Percentiles rank a stretch among this genome's conserved stretches.
Evolutionary conservation across 2,888 invertebrate genomes (phyloP).

Genomic region (Macaria liturata): DNA sequence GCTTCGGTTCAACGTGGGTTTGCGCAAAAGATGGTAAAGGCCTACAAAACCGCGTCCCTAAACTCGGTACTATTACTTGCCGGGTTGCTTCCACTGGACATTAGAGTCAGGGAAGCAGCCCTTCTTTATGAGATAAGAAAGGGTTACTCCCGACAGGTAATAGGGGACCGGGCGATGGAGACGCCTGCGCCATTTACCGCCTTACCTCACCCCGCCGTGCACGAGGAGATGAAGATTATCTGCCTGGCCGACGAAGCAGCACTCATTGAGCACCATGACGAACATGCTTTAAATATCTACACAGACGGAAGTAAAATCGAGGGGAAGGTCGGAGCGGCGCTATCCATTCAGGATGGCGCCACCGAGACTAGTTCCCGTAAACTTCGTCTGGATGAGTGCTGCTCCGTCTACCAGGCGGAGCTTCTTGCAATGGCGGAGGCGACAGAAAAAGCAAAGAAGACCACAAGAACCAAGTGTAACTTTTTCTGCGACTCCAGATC

Average conservation of each 20-base stretch:
- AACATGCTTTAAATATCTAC: constrained; percentile 5
- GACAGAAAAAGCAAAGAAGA: background rate
- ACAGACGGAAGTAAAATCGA: constrained; percentile 22
- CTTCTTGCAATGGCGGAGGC: background rate
- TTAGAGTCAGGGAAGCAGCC: too few relatives aligned
- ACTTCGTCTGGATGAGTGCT: background rate
- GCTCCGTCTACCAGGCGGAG: constrained; percentile 5
- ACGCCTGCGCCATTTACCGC: background rate
- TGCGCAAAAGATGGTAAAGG: constrained; percentile 19
- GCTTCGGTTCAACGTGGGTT: constrained; percentile 21
- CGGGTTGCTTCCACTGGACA: too few relatives aligned
- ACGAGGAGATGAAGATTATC: constrained; percentile 2
- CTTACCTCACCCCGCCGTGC: constrained; percentile 12
- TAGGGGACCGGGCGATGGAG: too few relatives aligned
- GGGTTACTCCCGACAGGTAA: too few relatives aligned
- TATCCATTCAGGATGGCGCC: background rate
- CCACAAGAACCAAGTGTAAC: too few relatives aligned
- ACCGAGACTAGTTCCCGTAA: background rate
- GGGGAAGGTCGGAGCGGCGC: constrained; percentile 2
- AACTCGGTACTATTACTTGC: constrained; percentile 23
- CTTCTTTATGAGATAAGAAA: constrained; percentile 9
- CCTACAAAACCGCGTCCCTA: constrained; percentile 26
- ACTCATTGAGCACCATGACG: background rate
- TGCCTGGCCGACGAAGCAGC: constrained; percentile 10
- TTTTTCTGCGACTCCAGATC: too few relatives aligned